Evolutionary conservation across 2,113 vertebrate genomes (phyloP), one percentile per base, ranked within the genome.

Genomic region (Pithys albifrons): DNA sequence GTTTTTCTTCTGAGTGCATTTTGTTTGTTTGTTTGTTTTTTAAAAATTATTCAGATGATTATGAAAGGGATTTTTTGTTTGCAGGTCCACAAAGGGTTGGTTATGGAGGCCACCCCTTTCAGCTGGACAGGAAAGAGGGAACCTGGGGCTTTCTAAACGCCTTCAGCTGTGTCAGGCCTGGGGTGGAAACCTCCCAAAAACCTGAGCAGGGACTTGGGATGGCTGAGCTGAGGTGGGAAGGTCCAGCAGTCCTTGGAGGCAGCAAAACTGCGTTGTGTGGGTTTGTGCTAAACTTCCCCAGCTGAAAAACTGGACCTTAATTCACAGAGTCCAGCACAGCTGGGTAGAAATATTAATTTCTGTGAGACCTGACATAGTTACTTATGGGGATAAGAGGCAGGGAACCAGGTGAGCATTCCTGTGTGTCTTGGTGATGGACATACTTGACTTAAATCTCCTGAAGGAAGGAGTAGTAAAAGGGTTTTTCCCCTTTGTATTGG

Each of bases 1-100:
- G 19, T 41, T 24, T 19, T 19, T 19, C 28, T 33, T 25, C 28
- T 29, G 28, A 8, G 8, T 28, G 27, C 9, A 43, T 29, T 52
- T 23, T 35, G 16, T 55, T 35, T n/a, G 22, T 59, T 59, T 55
- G 29, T 59, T 59, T 55, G 29, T n/a, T n/a, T 58, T 57, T n/a
- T 25, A 20, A 20, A 10, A 88, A 92, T 73, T 1, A 94, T 86
- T 77, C 61, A 62, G 45, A 88, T 77, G 31, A 94, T 91, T 69
- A 72, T 92, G 84, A 98, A 96, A 93, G 74, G 33, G 89, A 82
- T 93, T 95, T 58, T 88, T 96, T 97, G 91, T 97, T 96, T 95
- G 69, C 54, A 95, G 69, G 41, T 82, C 91, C 75, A 94, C 92
- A 93, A 95, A 91, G 76, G 69, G 58, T 92, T 72, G 69, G 58